Percentiles rank a stretch among this genome's conserved stretches.
Evolutionary conservation across 2,797 vertebrate species (phyloP).

Genomic region (Gadopsis marmoratus): DNA sequence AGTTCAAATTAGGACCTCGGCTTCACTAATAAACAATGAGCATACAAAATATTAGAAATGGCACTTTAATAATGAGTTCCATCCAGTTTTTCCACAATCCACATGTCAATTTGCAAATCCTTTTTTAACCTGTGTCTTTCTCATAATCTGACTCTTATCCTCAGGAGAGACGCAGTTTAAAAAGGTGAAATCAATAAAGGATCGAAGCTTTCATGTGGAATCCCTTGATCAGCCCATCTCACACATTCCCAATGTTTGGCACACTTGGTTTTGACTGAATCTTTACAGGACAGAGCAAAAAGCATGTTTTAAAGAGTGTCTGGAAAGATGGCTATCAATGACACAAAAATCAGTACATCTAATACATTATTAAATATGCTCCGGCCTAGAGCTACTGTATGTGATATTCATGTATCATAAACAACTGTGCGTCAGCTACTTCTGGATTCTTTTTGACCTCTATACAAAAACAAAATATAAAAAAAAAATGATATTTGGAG

Average conservation of each 20-base stretch:
- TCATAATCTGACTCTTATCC: slow-evolving; percentile 58
- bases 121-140: slow-evolving; percentile 54
- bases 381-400: slow-evolving; percentile 48
- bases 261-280: slow-evolving; percentile 53
- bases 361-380: slow-evolving; percentile 57
- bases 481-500: slow-evolving; percentile 26
- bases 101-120: slow-evolving; percentile 63
- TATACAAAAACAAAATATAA: slow-evolving; percentile 23
- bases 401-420: slow-evolving; percentile 53
- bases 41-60: slow-evolving; percentile 67
- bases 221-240: slow-evolving; percentile 56
- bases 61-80: slow-evolving; percentile 70
- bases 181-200: slow-evolving; percentile 72
- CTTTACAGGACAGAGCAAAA: slow-evolving; percentile 48
- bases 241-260: slow-evolving; percentile 58
- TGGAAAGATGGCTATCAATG: slow-evolving; percentile 58
- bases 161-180: slow-evolving; percentile 52
- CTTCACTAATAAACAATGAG: slow-evolving; percentile 67
- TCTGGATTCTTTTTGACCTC: slow-evolving; percentile 57
- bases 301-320: slow-evolving; percentile 38
- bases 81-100: slow-evolving; percentile 42
- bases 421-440: slow-evolving; percentile 48
- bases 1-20: slow-evolving; percentile 72
- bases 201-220: slow-evolving; percentile 66
- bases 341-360: slow-evolving; percentile 58